Evolutionary conservation across 2,797 vertebrate genomes (phyloP), one percentile per base, ranked within the genome.

Genomic region (Cossypha caffra): DNA sequence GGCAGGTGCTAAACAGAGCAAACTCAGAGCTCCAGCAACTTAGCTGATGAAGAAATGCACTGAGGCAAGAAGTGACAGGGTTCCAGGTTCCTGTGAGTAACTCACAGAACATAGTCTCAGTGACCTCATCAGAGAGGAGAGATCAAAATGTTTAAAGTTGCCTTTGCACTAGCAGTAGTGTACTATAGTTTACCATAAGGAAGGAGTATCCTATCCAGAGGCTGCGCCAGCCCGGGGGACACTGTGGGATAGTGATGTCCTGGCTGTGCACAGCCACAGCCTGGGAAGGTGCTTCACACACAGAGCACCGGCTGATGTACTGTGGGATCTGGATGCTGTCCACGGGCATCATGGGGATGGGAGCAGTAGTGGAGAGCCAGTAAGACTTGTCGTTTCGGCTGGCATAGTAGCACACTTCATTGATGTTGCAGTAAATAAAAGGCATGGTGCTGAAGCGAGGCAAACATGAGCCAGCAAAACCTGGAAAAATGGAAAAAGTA

Each of bases 181-280:
- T 26, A 43, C 97, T 18, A 52, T 52, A 31, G 50, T 29, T 97
- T 96, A 99, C 99, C 99, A 99, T 99, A 47, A 99, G 99, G 97
- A 99, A 99, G 64, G 99, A 99, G 93, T 99, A 99, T 62, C 99
- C 99, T 9, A 99, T 99, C 99, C 99, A 99, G 14, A 99, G 98
- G 94, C 99, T 99, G 93, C 98, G 98, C 99, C 99, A 99, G 19
- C 99, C 99, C 0, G 88, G 88, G 4, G 99, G 99, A 62, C 99
- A 99, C 86, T 95, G 98, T 1, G 99, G 99, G 96, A 99, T 99
- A 95, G 88, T 99, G 91, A 98, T 89, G 77, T 99, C 99, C 98
- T 99, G 99, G 95, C 99, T 99, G 98, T 99, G 99, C 79, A 99
- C 98, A 0, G 99, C 99, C 74, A 99, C 98, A 0, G 99, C 99